phyloP scores from a whole-genome alignment of 2,113 vertebrate species.

The Nothobranchius furzeri region DNA sequence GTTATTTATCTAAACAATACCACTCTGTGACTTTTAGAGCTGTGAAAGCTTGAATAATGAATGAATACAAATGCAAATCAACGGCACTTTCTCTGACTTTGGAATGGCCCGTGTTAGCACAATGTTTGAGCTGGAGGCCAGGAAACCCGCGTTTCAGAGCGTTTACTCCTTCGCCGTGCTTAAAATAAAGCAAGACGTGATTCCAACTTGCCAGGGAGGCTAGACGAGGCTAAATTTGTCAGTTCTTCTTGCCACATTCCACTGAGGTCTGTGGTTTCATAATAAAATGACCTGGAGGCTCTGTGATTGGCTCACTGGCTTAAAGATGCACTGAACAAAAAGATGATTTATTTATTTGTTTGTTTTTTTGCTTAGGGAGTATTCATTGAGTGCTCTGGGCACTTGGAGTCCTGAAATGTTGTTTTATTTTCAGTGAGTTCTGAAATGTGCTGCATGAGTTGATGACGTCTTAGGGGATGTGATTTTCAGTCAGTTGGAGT shows the following conservation, averaged over 20 bases:
- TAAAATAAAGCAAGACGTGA: slow-evolving; percentile 55
- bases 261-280: slow-evolving; percentile 55
- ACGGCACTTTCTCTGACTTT: slow-evolving; percentile 66
- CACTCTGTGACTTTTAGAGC: slow-evolving; percentile 59
- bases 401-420: slow-evolving; percentile 17
- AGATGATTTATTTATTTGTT: not conserved
- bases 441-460: slow-evolving; percentile 3
- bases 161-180: slow-evolving; percentile 51
- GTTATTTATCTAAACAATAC: slow-evolving; percentile 80
- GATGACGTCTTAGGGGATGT: slow-evolving; percentile 2
- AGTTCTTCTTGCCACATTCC: slow-evolving; percentile 53
- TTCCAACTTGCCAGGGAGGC: slow-evolving; percentile 63
- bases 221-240: slow-evolving; percentile 65
- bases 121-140: slow-evolving; percentile 41
- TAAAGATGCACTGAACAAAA: slow-evolving; percentile 42
- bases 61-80: slow-evolving; percentile 76
- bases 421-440: slow-evolving; percentile 27
- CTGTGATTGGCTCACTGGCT: slow-evolving; percentile 34
- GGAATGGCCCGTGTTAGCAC: slow-evolving; percentile 46
- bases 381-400: slow-evolving; percentile 27
- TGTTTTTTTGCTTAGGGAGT: slow-evolving; percentile 30
- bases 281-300: slow-evolving; percentile 62
- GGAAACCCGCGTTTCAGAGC: slow-evolving; percentile 49
- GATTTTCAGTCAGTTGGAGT: slow-evolving; percentile 5
- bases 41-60: slow-evolving; percentile 73